Conservation (phyloP, 2,797 vertebrate genomes). For the Carcharodon carcharias region DNA sequence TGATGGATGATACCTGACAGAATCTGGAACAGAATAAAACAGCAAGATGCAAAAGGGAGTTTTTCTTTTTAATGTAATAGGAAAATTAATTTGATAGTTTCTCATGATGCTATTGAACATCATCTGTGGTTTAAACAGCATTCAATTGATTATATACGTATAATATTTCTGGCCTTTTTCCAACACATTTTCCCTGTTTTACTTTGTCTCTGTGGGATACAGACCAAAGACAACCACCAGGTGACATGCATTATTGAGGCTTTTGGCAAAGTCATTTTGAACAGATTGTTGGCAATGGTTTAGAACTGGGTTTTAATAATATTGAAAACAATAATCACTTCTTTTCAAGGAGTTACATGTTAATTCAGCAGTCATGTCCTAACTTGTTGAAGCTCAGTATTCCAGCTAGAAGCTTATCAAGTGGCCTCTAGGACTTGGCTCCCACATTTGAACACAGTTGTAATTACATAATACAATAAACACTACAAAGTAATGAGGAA, state of each 20-base stretch:
- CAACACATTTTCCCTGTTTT: background rate
- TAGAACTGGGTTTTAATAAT: background rate
- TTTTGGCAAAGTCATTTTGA: background rate
- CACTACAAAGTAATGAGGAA: background rate
- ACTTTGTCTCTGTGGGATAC: background rate
- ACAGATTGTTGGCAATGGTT: background rate
- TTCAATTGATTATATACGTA: background rate
- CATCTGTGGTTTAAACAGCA: background rate
- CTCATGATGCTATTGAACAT: background rate
- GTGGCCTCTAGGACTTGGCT: slow-evolving; percentile 15
- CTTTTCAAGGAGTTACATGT: background rate
- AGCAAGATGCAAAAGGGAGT: background rate
- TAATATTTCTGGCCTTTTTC: background rate
- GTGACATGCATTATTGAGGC: background rate
- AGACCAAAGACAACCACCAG: slow-evolving; percentile 11
- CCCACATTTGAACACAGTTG: background rate
- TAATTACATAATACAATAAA: background rate
- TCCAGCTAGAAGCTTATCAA: background rate
- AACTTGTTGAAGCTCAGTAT: background rate
- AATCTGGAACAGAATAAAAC: background rate
- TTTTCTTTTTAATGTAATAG: background rate
- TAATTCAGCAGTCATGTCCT: slow-evolving; percentile 1
- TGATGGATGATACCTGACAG: slow-evolving; percentile 1
- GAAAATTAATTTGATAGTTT: background rate
- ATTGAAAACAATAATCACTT: background rate